These are phyloP conservation scores for Sebastolobus altivelis DNA, from an alignment of 2,797 vertebrate species.

Conservation along the genomic window DNA sequence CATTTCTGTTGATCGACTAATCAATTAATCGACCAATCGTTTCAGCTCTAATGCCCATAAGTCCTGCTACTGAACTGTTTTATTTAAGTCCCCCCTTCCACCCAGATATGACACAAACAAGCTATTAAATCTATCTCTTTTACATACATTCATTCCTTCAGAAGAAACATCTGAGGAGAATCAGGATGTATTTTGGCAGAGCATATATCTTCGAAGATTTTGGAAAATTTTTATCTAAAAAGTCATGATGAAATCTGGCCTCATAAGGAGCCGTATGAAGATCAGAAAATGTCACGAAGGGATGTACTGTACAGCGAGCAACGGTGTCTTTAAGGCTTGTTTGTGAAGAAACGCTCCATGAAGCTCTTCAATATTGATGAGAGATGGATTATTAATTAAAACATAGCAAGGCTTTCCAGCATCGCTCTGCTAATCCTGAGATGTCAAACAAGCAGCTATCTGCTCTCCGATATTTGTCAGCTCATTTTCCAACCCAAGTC, in stretches of 20 bases:
- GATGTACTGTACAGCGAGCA: background rate
- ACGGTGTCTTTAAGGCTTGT: constrained; percentile 23
- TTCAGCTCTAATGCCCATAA: background rate
- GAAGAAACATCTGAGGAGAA: background rate
- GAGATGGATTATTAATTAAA: constrained; percentile 65
- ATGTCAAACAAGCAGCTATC: constrained; percentile 22
- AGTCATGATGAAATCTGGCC: constrained; percentile 21
- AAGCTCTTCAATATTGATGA: constrained; percentile 55
- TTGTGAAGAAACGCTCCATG: constrained; percentile 25
- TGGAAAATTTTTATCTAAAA: background rate
- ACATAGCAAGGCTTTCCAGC: constrained; percentile 1
- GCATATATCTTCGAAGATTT: background rate
- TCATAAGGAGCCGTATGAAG: constrained; percentile 1
- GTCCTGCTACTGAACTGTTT: background rate
- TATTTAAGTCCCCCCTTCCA: background rate
- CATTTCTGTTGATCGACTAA: background rate
- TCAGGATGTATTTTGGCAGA: background rate
- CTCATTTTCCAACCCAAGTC: constrained; percentile 9
- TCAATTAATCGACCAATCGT: background rate
- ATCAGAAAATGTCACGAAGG: constrained; percentile 21
- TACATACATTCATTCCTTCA: constrained; percentile 10
- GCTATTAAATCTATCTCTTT: background rate
- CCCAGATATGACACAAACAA: background rate
- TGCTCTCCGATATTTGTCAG: constrained; percentile 19
- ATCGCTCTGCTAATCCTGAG: constrained; percentile 7